Conservation (phyloP, 2,797 vertebrate species). For the Chrysolophus pictus region DNA sequence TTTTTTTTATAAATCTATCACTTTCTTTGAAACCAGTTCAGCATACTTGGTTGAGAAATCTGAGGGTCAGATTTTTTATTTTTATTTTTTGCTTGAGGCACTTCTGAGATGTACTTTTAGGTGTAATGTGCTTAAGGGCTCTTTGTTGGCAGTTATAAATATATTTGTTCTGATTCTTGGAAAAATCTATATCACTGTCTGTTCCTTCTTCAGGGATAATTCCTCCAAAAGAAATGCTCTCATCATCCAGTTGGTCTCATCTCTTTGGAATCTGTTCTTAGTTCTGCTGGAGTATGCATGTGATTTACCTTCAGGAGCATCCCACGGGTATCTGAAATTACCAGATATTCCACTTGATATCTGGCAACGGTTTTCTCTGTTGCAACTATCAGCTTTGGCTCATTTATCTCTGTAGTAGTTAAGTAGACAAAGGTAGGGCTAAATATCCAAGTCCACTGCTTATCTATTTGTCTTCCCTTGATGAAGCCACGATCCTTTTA, state of each 20-base stretch:
- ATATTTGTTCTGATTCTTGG: not conserved
- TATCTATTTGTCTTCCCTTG: not conserved
- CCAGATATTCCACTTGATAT: not conserved
- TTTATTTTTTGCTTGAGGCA: not conserved
- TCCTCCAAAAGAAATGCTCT: not conserved
- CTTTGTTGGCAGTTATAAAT: not conserved
- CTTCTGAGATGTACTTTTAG: not conserved
- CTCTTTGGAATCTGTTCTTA: not conserved
- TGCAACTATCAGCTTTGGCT: not conserved
- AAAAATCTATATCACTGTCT: not conserved
- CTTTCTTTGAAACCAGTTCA: not conserved
- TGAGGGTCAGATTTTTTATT: not conserved
- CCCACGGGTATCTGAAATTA: not conserved
- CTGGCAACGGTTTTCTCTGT: not conserved
- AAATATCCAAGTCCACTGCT: not conserved
- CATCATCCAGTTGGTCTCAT: fast-evolving
- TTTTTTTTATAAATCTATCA: not conserved
- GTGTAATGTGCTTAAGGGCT: not conserved
- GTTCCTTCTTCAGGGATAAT: not conserved
- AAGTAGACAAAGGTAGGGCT: not conserved
- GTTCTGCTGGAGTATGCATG: not conserved
- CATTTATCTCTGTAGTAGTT: not conserved
- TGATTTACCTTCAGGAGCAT: not conserved
- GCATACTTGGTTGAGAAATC: not conserved
- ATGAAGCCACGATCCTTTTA: not conserved